Percentiles rank a stretch among this genome's conserved stretches.
Conservation (phyloP, 2,797 vertebrate genomes). For the Tragopan temminckii region DNA sequence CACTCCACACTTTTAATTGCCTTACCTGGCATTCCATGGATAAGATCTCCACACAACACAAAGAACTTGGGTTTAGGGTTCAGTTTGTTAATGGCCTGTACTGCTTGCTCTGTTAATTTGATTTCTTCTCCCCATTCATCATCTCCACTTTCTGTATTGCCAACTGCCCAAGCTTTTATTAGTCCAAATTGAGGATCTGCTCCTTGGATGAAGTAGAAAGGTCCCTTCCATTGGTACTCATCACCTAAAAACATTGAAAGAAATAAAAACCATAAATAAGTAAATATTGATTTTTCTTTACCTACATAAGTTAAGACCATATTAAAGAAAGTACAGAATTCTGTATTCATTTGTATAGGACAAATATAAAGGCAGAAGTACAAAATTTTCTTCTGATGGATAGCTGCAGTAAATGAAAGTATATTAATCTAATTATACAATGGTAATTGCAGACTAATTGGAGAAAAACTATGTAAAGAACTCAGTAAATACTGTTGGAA, state of each 20-base stretch:
- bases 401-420: conserved; percentile 33
- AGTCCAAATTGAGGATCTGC: conserved; percentile 97
- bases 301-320: conserved; percentile 12
- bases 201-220: conserved; percentile 95
- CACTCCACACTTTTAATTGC: not conserved
- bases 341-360: not conserved
- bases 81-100: conserved; percentile 90
- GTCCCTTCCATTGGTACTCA: conserved; percentile 89
- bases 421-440: conserved; percentile 70
- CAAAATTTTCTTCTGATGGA: conserved; percentile 47
- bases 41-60: conserved; percentile 93
- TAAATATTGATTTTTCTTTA: not conserved
- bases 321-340: conserved; percentile 29
- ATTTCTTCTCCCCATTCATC: conserved; percentile 94
- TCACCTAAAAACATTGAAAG: conserved; percentile 76
- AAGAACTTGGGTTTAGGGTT: conserved; percentile 90
- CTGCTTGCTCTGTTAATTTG: conserved; percentile 87
- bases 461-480: conserved; percentile 7
- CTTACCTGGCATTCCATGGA: conserved; percentile 96
- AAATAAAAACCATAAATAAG: too few species aligned
- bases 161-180: conserved; percentile 93
- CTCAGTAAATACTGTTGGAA: conserved; percentile 38
- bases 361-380: conserved; percentile 39
- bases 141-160: conserved; percentile 86
- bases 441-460: conserved; percentile 60